These are phyloP conservation scores for Passer montanus DNA, from an alignment of 2,113 vertebrate genomes.

Conservation along the genomic window DNA sequence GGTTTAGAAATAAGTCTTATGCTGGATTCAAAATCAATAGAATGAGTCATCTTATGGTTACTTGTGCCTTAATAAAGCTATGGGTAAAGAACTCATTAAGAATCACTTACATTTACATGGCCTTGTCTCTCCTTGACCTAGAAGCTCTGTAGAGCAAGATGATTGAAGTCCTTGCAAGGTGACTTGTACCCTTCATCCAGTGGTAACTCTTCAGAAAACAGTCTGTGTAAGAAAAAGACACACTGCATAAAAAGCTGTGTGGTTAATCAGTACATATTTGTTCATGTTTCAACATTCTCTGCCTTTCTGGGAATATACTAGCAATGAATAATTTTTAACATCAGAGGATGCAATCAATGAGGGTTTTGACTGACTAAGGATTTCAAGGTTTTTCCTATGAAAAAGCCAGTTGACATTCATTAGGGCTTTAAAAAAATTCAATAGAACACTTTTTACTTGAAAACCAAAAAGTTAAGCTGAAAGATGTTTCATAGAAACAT, in stretches of 20 bases:
- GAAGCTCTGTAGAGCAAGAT: not conserved
- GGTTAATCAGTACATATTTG: slow-evolving; percentile 8
- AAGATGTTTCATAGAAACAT: not conserved
- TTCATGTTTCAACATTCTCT: not conserved
- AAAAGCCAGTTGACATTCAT: slow-evolving; percentile 30
- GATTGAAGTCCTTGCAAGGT: not conserved
- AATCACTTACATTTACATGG: slow-evolving; percentile 17
- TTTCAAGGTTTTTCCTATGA: slow-evolving; percentile 32
- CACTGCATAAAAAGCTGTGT: not conserved
- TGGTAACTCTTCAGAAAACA: not conserved
- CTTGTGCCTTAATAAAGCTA: slow-evolving; percentile 25
- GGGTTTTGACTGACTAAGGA: slow-evolving; percentile 52
- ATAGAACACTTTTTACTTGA: not conserved
- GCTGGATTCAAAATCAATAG: not conserved
- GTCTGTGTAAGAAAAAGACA: not conserved
- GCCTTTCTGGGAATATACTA: slow-evolving; percentile 13
- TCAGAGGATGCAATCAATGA: slow-evolving; percentile 47
- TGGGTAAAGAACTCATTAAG: slow-evolving; percentile 14
- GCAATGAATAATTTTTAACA: slow-evolving; percentile 36
- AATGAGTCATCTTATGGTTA: slow-evolving; percentile 4
- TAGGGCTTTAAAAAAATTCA: not conserved
- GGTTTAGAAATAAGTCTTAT: not conserved
- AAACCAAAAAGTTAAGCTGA: not conserved
- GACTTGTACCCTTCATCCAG: not conserved
- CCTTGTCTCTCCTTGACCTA: slow-evolving; percentile 34